Evolutionary conservation across 2,888 invertebrate genomes (phyloP), one percentile per base, ranked within the genome.

Genomic region (Melipona bicolor): DNA sequence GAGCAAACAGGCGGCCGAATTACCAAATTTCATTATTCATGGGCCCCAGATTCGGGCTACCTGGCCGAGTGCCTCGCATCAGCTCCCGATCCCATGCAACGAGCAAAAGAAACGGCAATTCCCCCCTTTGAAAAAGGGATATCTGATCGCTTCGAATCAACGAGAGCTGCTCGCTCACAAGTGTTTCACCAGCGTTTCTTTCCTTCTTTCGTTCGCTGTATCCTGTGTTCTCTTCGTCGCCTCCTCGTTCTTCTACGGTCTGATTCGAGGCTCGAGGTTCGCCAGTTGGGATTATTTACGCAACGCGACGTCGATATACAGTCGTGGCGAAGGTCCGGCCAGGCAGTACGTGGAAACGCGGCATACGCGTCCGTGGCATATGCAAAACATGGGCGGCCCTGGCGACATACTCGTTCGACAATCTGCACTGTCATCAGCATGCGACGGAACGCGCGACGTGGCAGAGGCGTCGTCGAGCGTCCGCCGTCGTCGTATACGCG

Each of bases 381-480:
- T 90, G 90, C 90, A 90, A 90, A 88, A 83, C 89, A 92, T 91
- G 91, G 91, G 92, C 90, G 92, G 90, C 85, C 83, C 89, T 72
- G 84, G 79, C n/a, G 84, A 88, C 87, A 90, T 86, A 90, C 89
- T 90, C 90, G 85, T 87, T 82, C 84, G 81, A 87, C 91, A 91
- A 92, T 92, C 92, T 91, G 90, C 89, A 89, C 92, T 92, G 92
- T 93, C 93, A 93, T 93, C 92, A 88, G 88, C 92, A 87, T 89
- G 88, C 91, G 88, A 88, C 89, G 85, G 81, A 87, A 85, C 88
- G 82, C 89, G 81, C 89, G 81, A 85, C 88, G 82, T 75, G 79
- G 83, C 78, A 67, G 72, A 89, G 78, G 84, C 81, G 77, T 75
- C 87, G 74, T 79, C 70, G 76, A 64, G 71, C 81, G 78, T 79